Conservation (phyloP, 2,797 vertebrate genomes). For the Margarornis squamiger region DNA sequence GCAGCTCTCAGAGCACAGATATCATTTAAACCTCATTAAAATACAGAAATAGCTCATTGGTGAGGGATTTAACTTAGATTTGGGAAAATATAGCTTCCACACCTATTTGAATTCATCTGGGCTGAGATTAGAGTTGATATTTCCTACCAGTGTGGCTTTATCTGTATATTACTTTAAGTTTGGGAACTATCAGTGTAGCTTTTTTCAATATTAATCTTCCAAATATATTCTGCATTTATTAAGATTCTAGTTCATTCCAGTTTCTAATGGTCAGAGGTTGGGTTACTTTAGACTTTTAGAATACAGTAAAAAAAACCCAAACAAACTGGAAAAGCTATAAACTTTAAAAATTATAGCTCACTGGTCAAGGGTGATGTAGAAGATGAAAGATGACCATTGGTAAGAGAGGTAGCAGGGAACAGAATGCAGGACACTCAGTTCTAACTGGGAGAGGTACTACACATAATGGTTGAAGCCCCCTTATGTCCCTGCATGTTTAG, state of each 20-base stretch:
- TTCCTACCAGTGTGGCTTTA: background rate
- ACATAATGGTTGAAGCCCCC: accelerated
- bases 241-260: background rate
- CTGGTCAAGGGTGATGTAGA: background rate
- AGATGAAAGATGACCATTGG: accelerated
- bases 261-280: background rate
- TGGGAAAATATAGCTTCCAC: background rate
- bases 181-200: background rate
- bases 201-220: background rate
- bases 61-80: background rate
- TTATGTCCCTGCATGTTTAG: accelerated
- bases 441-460: background rate
- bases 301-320: background rate
- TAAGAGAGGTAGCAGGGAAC: background rate
- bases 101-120: background rate
- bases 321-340: background rate
- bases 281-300: background rate
- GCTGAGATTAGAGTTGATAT: background rate
- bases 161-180: background rate
- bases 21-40: conserved; percentile 25
- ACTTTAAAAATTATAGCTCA: background rate
- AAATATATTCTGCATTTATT: background rate
- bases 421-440: background rate
- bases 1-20: background rate
- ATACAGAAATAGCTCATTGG: background rate